Evolutionary conservation across 2,113 vertebrate genomes (phyloP), one percentile per base, ranked within the genome.

Genomic region (Leptosomus discolor): DNA sequence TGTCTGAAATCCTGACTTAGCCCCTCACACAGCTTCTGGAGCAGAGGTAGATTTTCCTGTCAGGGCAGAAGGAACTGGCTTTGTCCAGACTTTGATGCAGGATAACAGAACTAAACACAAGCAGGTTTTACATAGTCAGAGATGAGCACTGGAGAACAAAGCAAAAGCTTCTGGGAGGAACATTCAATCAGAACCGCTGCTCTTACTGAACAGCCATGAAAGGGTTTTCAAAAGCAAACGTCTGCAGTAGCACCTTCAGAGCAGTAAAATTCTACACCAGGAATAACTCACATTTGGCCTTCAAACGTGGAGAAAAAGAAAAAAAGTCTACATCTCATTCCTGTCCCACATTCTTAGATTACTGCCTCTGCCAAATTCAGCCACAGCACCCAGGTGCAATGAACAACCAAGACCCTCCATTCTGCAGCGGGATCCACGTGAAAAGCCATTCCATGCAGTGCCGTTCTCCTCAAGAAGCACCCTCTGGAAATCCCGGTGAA

Each of bases 1-100:
- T 68, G 97, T 98, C 94, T 99, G 98, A 99, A 98, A 92, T 14
- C 98, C 98, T 22, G 98, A 98, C 46, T 97, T 90, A 37, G 41
- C 58, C 12, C 94, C 98, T 64, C 61, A 97, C 8, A 91, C 98
- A 51, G 92, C 88, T 50, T 87, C 96, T 18, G 95, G 97, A 85
- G 96, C 65, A 37, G 96, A 85, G 4, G 98, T 98, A 93, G 98
- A 98, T 95, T 97, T 99, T 92, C 98, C 61, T 32, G 97, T 98
- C 63, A 94, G 94, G 27, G 98, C 98, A 82, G 81, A 97, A 64
- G 97, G 98, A 76, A 95, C 96, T 5, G 92, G 95, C 30, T 92
- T 97, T 83, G 92, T 98, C 60, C 77, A 78, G 90, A 92, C 96
- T 93, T 88, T 92, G 63, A 74, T 99, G 95, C 95, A 98, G 30